Conservation (phyloP, 2,113 vertebrate species). For the Athene cunicularia region DNA sequence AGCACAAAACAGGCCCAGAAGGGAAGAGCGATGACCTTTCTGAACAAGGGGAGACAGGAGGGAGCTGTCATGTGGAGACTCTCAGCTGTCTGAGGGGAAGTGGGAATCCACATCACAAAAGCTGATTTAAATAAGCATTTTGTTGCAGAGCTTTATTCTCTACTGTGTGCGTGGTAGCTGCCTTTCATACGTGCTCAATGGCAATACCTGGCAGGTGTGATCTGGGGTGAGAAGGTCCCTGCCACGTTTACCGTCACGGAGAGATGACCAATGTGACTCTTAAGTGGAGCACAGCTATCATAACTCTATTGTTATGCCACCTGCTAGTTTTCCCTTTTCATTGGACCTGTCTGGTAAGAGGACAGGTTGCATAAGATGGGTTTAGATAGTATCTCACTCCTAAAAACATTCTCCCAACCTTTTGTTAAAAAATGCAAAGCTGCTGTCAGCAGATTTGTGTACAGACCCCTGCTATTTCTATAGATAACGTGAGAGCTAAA, state of each 20-base stretch:
- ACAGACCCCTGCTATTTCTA: background rate
- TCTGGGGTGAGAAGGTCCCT: background rate
- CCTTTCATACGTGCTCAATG: background rate
- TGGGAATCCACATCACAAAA: background rate
- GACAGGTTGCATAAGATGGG: background rate
- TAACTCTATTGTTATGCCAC: background rate
- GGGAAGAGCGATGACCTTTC: background rate
- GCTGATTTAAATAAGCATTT: background rate
- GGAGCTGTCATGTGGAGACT: background rate
- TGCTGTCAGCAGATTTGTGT: background rate
- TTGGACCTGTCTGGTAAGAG: background rate
- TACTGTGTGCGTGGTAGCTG: background rate
- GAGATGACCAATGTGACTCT: background rate
- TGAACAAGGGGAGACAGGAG: background rate
- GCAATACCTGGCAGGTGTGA: background rate
- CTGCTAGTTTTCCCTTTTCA: background rate
- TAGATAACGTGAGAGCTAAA: background rate
- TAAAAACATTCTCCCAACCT: background rate
- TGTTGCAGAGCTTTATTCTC: background rate
- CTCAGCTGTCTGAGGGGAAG: background rate
- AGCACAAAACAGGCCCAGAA: background rate
- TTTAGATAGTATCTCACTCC: background rate
- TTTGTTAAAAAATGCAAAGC: background rate
- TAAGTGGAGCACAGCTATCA: background rate
- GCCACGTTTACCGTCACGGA: background rate